phyloP scores from a whole-genome alignment of 2,113 vertebrate genomes.

The Corynorhinus townsendii region DNA sequence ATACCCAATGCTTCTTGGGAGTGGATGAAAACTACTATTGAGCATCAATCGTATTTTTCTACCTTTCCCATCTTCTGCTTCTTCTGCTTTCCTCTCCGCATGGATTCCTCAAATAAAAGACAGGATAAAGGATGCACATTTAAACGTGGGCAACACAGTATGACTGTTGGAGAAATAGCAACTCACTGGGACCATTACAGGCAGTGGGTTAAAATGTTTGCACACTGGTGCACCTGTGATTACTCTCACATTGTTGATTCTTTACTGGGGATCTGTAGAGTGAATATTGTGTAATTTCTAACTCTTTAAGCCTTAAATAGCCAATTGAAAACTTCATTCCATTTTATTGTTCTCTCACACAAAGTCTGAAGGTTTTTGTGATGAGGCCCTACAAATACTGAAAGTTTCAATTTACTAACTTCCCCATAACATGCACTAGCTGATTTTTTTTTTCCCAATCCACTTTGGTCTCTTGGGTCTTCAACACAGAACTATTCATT shows the following conservation, averaged over 20 bases:
- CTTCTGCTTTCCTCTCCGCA: neutral
- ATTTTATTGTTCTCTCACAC: neutral
- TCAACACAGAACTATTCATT: neutral
- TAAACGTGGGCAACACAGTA: neutral
- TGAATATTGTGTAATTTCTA: neutral
- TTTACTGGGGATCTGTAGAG: neutral
- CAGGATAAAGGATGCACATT: neutral
- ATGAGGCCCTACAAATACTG: neutral
- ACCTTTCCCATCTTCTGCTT: neutral
- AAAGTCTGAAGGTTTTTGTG: neutral
- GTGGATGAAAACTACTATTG: neutral
- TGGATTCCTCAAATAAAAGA: neutral
- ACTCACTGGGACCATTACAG: neutral
- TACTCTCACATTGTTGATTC: neutral
- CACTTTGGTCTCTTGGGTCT: neutral
- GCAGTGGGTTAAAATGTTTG: neutral
- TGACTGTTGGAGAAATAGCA: neutral
- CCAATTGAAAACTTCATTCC: neutral
- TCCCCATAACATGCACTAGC: neutral
- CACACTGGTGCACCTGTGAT: neutral
- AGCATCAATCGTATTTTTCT: neutral
- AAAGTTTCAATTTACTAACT: conserved; percentile 30
- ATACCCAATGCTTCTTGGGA: neutral
- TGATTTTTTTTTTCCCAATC: conserved; percentile 39
- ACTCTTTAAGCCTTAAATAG: neutral